Evolutionary conservation across 2,888 invertebrate species (phyloP).

Genomic region (Napeogenes inachia): DNA sequence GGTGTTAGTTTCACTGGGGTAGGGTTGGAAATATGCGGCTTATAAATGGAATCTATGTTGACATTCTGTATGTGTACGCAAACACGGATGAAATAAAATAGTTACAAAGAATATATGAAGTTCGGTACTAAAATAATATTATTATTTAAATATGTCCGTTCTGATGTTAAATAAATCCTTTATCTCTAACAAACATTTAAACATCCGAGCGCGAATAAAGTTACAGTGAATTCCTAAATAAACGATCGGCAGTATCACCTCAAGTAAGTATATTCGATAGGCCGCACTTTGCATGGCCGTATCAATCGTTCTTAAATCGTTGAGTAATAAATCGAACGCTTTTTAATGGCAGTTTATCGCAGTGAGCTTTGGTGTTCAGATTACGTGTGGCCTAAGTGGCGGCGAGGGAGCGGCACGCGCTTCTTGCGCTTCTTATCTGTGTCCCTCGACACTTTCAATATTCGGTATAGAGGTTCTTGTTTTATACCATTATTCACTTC

Average conservation of each 20-base stretch:
- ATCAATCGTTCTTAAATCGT: slow-evolving; percentile 68
- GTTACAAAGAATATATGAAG: not conserved
- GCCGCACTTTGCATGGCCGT: slow-evolving; percentile 33
- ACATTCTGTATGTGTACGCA: slow-evolving; percentile 17
- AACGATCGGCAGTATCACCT: slow-evolving; percentile 27
- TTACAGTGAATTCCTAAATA: slow-evolving; percentile 26
- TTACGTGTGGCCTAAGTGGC: slow-evolving; percentile 71
- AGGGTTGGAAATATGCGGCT: slow-evolving; percentile 35
- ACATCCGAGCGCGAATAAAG: slow-evolving; percentile 12
- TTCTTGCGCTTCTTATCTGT: slow-evolving; percentile 71
- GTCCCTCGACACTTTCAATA: slow-evolving; percentile 76
- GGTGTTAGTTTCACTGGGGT: slow-evolving; percentile 74
- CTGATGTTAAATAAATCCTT: slow-evolving; percentile 3
- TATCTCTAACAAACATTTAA: slow-evolving; percentile 4
- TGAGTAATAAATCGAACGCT: slow-evolving; percentile 76
- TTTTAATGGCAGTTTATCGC: slow-evolving; percentile 77
- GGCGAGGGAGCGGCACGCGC: slow-evolving; percentile 70
- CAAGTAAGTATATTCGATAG: slow-evolving; percentile 31
- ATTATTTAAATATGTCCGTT: not conserved
- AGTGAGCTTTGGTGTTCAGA: slow-evolving; percentile 76
- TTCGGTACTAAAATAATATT: not conserved
- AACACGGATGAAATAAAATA: slow-evolving; percentile 12
- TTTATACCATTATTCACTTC: slow-evolving; percentile 45
- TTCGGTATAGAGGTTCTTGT: slow-evolving; percentile 65
- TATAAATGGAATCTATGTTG: slow-evolving; percentile 25